These are phyloP conservation scores for Epistrophe eligans DNA, from an alignment of 2,888 invertebrate species.

Conservation along the genomic window DNA sequence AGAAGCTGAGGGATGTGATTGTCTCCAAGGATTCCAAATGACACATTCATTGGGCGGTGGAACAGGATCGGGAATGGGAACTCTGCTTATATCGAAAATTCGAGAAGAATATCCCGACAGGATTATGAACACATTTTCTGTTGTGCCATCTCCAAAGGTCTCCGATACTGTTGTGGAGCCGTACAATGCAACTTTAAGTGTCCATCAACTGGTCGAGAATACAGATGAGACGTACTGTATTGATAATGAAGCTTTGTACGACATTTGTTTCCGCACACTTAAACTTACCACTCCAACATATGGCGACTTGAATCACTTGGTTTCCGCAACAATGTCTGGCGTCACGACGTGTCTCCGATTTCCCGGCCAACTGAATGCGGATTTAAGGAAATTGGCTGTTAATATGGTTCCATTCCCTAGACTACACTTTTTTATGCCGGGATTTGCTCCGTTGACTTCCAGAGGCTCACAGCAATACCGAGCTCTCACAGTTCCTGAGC, in stretches of 20 bases:
- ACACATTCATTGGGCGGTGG: slow-evolving; percentile 95
- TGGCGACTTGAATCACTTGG: slow-evolving; percentile 96
- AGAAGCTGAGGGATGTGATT: slow-evolving; percentile 96
- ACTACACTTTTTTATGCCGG: slow-evolving; percentile 98
- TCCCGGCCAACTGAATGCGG: slow-evolving; percentile 97
- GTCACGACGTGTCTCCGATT: slow-evolving; percentile 94
- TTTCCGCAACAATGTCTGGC: slow-evolving; percentile 93
- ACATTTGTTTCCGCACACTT: slow-evolving; percentile 95
- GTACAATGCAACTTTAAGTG: slow-evolving; percentile 95
- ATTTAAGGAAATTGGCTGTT: slow-evolving; percentile 95
- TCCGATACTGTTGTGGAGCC: slow-evolving; percentile 88
- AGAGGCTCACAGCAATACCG: slow-evolving; percentile 96
- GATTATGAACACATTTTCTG: slow-evolving; percentile 94
- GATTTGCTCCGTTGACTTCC: slow-evolving; percentile 96
- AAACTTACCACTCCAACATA: slow-evolving; percentile 95
- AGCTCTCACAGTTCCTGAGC: slow-evolving; percentile 94
- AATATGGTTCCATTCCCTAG: slow-evolving; percentile 99
- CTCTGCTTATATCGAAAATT: slow-evolving; percentile 93
- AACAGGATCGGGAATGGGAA: slow-evolving; percentile 95
- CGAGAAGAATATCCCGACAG: slow-evolving; percentile 94
- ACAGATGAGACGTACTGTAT: slow-evolving; percentile 96
- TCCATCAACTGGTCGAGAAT: slow-evolving; percentile 95
- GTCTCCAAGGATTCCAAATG: slow-evolving; percentile 93
- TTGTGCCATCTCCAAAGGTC: slow-evolving; percentile 93
- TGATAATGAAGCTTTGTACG: slow-evolving; percentile 96